phyloP scores from a whole-genome alignment of 2,888 invertebrate species.

The Napeogenes sylphis region DNA sequence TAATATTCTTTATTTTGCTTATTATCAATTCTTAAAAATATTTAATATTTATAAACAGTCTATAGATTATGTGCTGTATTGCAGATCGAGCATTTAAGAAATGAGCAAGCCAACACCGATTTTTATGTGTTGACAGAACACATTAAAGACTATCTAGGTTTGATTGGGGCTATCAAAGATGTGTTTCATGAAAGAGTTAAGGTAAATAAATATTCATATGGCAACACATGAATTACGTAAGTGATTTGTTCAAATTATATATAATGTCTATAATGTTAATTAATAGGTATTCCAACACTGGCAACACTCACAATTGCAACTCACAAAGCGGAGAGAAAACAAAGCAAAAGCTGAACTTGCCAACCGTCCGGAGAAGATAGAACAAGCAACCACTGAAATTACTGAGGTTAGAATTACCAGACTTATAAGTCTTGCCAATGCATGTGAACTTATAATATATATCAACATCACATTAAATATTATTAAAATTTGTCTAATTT shows the following conservation, averaged over 20 bases:
- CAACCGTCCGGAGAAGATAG: conserved; percentile 92
- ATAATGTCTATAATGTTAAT: not conserved
- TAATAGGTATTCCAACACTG: conserved; percentile 95
- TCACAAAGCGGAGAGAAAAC: conserved; percentile 95
- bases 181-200: conserved; percentile 86
- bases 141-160: conserved; percentile 94
- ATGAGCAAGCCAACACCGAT: conserved; percentile 96
- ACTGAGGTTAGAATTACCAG: conserved; percentile 83
- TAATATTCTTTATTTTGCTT: too few relatives aligned
- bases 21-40: too few relatives aligned
- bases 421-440: too few relatives aligned
- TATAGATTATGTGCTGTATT: not conserved
- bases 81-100: conserved; percentile 89
- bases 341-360: conserved; percentile 95
- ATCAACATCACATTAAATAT: too few relatives aligned
- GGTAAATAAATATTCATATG: conserved; percentile 44
- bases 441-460: too few relatives aligned
- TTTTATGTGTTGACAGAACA: conserved; percentile 96
- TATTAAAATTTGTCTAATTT: too few relatives aligned
- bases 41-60: not conserved
- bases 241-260: not conserved
- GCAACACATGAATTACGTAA: not conserved
- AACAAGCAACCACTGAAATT: conserved; percentile 93
- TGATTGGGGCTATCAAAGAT: conserved; percentile 94
- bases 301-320: conserved; percentile 97